Base-by-base conservation (phyloP, 2,113 vertebrate species). In the Clinocottus analis region DNA sequence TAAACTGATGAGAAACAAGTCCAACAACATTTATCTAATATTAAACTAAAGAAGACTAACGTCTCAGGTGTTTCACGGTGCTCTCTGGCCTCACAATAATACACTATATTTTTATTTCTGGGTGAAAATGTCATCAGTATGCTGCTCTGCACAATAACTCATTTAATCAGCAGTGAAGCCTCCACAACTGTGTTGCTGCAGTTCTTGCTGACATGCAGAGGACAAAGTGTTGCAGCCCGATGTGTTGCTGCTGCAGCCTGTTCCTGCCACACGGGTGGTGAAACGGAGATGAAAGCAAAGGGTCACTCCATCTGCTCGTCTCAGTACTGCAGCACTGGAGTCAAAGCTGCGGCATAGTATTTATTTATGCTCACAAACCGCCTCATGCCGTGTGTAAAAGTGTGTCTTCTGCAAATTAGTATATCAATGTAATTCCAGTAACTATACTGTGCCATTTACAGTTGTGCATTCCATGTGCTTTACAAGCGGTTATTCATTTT, bases 11-110 rank as follows among this genome's bases (percentile, higher is more conserved):
- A 70, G 43, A 77, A 31, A 55, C 29, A 49, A 37, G 43, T 66
- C 39, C 77, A 81, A 85, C 79, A 83, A 84, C 85, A 85, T 88
- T 85, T 29, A 89, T 83, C n/a, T 37, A 25, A 55, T 13, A 25
- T 55, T 25, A 37, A 82, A 88, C 69, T 62, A 70, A 83, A 87
- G 53, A 27, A 16, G 31, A 27, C 11, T 1, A 37, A 55, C 13
- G n/a, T 45, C 2, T 4, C 7, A 49, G 5, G 5, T 17, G 14
- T n/a, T 8, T 33, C 6, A 33, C 64, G 1, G 43, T 16, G 17
- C 25, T 64, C 9, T 23, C 13, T 27, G 0, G 13, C 41, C 64
- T 31, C 2, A 31, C 19, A 6, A 12, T 27, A 10, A 1, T 13
- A 12, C 8, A 12, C 19, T 7, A 31, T 7, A 31, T 33, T 35